These are phyloP conservation scores for Oxycera nigricornis DNA, from an alignment of 2,888 invertebrate species.

Conservation along the genomic window DNA sequence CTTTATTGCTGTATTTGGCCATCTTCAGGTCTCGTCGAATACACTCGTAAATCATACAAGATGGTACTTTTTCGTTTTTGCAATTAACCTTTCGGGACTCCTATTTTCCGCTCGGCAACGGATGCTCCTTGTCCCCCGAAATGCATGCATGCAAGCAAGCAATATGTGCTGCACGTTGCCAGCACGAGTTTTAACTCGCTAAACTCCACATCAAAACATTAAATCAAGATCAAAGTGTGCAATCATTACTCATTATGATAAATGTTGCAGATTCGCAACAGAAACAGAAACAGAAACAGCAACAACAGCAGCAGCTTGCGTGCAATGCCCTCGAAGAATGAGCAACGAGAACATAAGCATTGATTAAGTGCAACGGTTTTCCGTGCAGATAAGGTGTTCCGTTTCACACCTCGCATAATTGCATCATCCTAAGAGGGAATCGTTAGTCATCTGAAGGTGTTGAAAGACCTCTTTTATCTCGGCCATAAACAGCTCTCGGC, in stretches of 20 bases:
- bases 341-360: background rate
- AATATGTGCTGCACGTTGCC: too few species aligned
- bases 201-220: background rate
- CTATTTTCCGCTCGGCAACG: too few species aligned
- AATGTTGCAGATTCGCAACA: background rate
- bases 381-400: constrained; percentile 12
- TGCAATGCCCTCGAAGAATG: background rate
- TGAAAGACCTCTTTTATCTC: background rate
- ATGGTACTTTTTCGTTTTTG: too few species aligned
- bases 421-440: background rate
- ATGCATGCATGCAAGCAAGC: too few species aligned
- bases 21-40: too few species aligned
- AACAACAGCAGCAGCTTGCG: background rate
- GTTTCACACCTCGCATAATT: constrained; percentile 5
- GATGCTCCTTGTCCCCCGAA: too few species aligned
- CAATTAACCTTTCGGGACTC: too few species aligned
- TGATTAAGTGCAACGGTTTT: constrained; percentile 7
- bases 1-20: too few species aligned
- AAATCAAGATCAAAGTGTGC: background rate
- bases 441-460: background rate
- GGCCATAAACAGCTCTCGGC: background rate
- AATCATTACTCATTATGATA: background rate
- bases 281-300: too few species aligned
- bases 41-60: too few species aligned
- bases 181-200: background rate